Conservation (phyloP, 2,888 invertebrate species). For the Corythucha ciliata region DNA sequence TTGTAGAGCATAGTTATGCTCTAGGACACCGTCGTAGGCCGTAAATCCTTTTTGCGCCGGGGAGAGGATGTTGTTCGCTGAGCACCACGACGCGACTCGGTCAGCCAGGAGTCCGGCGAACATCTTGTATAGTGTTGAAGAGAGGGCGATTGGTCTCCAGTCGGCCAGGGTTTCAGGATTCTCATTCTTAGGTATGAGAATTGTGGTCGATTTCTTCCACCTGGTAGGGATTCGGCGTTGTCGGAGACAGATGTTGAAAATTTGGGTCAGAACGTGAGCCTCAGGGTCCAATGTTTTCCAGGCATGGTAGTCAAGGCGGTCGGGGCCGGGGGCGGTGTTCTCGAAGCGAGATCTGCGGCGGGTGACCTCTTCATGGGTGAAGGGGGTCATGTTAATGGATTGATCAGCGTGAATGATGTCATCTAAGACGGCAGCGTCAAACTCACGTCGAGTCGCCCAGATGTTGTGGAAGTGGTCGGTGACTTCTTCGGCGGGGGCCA, state of each 20-base stretch:
- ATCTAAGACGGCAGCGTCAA: background rate
- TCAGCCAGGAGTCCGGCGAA: constrained; percentile 28
- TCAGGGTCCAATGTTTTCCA: constrained; percentile 9
- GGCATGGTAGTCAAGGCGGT: constrained; percentile 10
- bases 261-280: background rate
- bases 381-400: background rate
- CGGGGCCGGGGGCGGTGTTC: constrained; percentile 7
- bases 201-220: constrained; percentile 26
- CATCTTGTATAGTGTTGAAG: constrained; percentile 34
- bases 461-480: background rate
- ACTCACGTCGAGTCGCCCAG: background rate
- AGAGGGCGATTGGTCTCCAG: constrained; percentile 38
- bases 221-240: constrained; percentile 4
- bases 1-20: constrained; percentile 9
- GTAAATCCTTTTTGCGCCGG: constrained; percentile 20
- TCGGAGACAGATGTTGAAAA: background rate
- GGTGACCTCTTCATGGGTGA: constrained; percentile 11
- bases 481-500: background rate
- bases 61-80: constrained; percentile 9
- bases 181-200: constrained; percentile 24
- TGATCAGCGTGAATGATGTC: background rate
- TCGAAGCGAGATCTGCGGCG: constrained; percentile 2
- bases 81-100: constrained; percentile 11
- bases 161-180: constrained; percentile 33
- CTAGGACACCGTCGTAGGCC: constrained; percentile 15